These are phyloP conservation scores for Tortrix viridana DNA, from an alignment of 2,888 invertebrate genomes.

Conservation along the genomic window DNA sequence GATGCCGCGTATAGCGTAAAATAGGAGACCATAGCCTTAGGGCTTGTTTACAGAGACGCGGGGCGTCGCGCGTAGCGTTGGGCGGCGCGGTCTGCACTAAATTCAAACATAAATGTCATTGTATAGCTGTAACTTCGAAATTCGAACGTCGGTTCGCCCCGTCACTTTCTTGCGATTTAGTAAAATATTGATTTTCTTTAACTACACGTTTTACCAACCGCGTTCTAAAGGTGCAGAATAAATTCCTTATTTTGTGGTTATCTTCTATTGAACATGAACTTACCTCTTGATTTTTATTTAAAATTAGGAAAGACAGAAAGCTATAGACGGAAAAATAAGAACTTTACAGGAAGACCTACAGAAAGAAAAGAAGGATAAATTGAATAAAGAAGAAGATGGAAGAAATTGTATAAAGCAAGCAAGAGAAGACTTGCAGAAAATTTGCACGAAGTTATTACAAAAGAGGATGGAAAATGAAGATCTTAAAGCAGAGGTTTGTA, in stretches of 20 bases:
- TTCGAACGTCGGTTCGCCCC: too few relatives aligned
- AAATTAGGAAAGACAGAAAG: slow-evolving; percentile 54
- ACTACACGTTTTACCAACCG: too few relatives aligned
- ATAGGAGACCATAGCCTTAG: too few relatives aligned
- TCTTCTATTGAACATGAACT: neutral
- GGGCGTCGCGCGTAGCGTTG: too few relatives aligned
- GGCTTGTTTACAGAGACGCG: too few relatives aligned
- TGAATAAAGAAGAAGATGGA: slow-evolving; percentile 63
- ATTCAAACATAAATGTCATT: too few relatives aligned
- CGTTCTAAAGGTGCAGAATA: neutral
- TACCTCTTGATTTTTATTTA: slow-evolving; percentile 14
- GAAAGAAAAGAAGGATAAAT: slow-evolving; percentile 54
- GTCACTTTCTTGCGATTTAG: too few relatives aligned
- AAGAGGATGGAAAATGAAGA: slow-evolving; percentile 73
- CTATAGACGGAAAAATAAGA: slow-evolving; percentile 48
- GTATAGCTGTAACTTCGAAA: too few relatives aligned
- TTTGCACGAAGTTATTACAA: slow-evolving; percentile 62
- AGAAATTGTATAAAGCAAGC: slow-evolving; percentile 60
- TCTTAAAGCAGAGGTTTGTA: slow-evolving; percentile 60
- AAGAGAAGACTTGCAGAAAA: slow-evolving; percentile 65
- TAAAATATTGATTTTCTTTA: too few relatives aligned
- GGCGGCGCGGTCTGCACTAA: too few relatives aligned
- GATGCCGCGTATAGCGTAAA: too few relatives aligned
- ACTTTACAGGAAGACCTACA: slow-evolving; percentile 47
- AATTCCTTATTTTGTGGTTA: too few relatives aligned